Percentiles rank a stretch among this genome's conserved stretches.
phyloP scores from a whole-genome alignment of 2,888 invertebrate genomes.

The Temnothorax ravouxi region DNA sequence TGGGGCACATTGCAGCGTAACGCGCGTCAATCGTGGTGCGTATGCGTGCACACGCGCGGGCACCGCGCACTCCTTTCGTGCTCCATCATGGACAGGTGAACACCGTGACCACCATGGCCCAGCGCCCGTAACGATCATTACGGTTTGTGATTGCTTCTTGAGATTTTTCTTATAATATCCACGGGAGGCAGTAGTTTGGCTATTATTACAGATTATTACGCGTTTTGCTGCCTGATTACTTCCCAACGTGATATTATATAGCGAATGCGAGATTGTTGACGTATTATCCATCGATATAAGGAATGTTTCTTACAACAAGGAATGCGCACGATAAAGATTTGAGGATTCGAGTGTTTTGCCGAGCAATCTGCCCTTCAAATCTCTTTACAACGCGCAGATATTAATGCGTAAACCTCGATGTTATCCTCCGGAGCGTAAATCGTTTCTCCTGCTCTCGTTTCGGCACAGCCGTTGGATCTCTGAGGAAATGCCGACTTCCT shows the following conservation, averaged over 20 bases:
- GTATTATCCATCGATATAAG: neutral
- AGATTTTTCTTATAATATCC: slow-evolving; percentile 65
- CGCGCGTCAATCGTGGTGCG: slow-evolving; percentile 51
- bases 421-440: slow-evolving; percentile 12
- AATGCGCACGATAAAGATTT: neutral
- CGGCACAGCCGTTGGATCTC: slow-evolving; percentile 54
- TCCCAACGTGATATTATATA: neutral
- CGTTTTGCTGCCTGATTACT: slow-evolving; percentile 10
- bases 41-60: slow-evolving; percentile 28
- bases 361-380: neutral
- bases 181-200: neutral
- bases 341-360: neutral
- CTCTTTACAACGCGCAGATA: neutral
- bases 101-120: slow-evolving; percentile 76
- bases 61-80: slow-evolving; percentile 17
- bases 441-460: slow-evolving; percentile 19
- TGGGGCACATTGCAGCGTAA: slow-evolving; percentile 58
- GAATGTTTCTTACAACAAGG: neutral
- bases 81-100: slow-evolving; percentile 80
- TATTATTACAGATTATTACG: slow-evolving; percentile 29
- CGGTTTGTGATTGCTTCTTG: slow-evolving; percentile 73
- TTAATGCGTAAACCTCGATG: slow-evolving; percentile 16
- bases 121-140: slow-evolving; percentile 77
- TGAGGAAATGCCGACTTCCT: slow-evolving; percentile 70
- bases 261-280: neutral